Evolutionary conservation across 2,113 vertebrate species (phyloP).

Genomic region (Ammodytes marinus): DNA sequence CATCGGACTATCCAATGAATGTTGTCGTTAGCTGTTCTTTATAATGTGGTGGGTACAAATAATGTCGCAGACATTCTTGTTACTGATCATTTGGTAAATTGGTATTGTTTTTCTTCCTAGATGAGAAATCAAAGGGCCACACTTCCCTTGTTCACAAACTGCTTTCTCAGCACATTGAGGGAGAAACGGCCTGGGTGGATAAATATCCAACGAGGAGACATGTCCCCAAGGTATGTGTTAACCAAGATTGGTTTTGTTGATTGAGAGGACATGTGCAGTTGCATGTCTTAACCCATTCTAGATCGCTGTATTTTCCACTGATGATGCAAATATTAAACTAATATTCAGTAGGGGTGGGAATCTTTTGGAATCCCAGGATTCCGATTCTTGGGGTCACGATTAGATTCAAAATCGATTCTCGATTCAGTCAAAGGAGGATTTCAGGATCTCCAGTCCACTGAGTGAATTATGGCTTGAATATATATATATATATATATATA

Average conservation of each 20-base stretch:
- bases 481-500: no score
- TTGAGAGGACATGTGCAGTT: background rate
- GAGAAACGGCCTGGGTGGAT: conserved; percentile 67
- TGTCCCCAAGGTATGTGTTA: conserved; percentile 71
- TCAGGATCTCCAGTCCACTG: no score
- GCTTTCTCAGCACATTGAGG: conserved; percentile 62
- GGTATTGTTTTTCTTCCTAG: conserved; percentile 43
- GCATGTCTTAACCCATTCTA: background rate
- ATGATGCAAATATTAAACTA: no score
- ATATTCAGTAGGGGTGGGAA: no score
- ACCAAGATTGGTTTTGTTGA: background rate
- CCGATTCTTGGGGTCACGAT: no score
- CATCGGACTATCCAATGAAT: background rate
- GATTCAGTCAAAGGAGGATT: no score
- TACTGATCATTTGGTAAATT: background rate
- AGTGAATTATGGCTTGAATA: no score
- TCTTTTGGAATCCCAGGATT: no score
- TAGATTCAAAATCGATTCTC: no score
- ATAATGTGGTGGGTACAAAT: background rate
- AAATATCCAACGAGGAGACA: conserved; percentile 76
- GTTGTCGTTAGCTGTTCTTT: background rate
- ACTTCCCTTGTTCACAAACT: conserved; percentile 80
- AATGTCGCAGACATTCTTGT: background rate
- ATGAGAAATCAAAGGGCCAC: conserved; percentile 64
- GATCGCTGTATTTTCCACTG: no score